Conservation (phyloP, 2,113 vertebrate genomes). For the Amphiprion ocellaris region DNA sequence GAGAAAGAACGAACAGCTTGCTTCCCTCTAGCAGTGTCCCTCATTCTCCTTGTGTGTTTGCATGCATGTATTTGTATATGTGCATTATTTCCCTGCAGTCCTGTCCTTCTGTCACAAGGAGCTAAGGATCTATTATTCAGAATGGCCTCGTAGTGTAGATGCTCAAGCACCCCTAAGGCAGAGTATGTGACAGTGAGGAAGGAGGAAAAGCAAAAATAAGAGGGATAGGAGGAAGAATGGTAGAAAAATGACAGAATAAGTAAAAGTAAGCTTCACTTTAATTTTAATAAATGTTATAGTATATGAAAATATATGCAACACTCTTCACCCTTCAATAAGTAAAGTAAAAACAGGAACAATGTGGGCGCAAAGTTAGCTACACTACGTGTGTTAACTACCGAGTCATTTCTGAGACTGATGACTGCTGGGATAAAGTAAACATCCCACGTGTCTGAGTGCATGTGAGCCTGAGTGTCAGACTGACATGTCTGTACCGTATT, state of each 20-base stretch:
- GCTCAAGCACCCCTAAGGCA: conserved; percentile 46
- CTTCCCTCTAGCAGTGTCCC: conserved; percentile 72
- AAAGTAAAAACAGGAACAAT: no score
- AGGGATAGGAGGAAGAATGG: neutral
- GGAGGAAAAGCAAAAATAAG: neutral
- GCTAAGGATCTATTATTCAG: conserved; percentile 77
- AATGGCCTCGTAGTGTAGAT: conserved; percentile 63
- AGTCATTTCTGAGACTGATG: neutral
- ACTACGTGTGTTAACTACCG: no score
- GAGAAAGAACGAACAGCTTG: conserved; percentile 71
- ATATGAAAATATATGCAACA: no score
- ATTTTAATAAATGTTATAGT: neutral
- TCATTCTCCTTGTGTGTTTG: conserved; percentile 57
- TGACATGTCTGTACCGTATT: conserved; percentile 1
- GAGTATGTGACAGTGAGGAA: conserved; percentile 19
- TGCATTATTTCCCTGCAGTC: conserved; percentile 69
- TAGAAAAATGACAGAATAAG: neutral
- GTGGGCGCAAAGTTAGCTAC: no score
- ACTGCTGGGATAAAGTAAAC: conserved; percentile 4
- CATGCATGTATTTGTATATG: conserved; percentile 49
- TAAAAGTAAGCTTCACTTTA: neutral
- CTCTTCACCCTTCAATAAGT: no score
- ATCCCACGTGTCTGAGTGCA: neutral
- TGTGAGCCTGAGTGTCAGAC: conserved; percentile 4
- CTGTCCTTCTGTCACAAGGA: conserved; percentile 71